Conservation (phyloP, 2,113 vertebrate genomes). For the Gnathonemus longibarbis region DNA sequence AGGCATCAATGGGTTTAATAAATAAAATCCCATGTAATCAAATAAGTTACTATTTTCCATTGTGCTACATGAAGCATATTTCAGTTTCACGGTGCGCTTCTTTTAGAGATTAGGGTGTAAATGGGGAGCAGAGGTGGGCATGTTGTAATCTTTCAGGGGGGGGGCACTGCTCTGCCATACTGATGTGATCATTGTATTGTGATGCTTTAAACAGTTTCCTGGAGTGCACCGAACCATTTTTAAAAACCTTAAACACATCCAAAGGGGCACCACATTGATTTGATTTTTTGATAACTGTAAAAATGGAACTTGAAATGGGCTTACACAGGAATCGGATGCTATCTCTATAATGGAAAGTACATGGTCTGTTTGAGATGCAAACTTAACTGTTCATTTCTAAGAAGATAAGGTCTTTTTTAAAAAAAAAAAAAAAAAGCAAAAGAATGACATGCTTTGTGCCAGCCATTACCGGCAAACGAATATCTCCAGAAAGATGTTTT, state of each 20-base stretch:
- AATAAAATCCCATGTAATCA: constrained; percentile 46
- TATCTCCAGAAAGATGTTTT: constrained; percentile 55
- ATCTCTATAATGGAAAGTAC: constrained; percentile 92
- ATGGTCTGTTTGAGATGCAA: constrained; percentile 77
- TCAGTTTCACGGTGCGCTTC: constrained; percentile 10
- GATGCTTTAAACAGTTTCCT: constrained; percentile 77
- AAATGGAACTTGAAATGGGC: constrained; percentile 87
- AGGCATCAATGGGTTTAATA: constrained; percentile 49
- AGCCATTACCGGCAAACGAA: constrained; percentile 66
- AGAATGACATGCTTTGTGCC: constrained; percentile 54
- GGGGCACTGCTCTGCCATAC: constrained; percentile 17
- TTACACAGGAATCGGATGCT: constrained; percentile 79
- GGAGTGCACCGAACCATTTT: constrained; percentile 66
- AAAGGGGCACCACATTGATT: constrained; percentile 84
- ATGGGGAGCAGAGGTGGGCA: neutral
- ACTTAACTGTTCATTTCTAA: constrained; percentile 64
- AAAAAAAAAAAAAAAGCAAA: constrained; percentile 29
- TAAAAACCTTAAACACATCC: constrained; percentile 76
- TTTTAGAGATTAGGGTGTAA: constrained; percentile 22
- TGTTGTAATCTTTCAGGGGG: constrained; percentile 18
- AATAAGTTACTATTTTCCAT: constrained; percentile 20
- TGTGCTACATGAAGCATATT: constrained; percentile 5
- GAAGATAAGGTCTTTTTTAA: constrained; percentile 57
- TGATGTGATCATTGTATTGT: constrained; percentile 48
- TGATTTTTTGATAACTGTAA: constrained; percentile 86